Percentiles rank a stretch among this genome's conserved stretches.
Conservation (phyloP, 1,140 invertebrate genomes). For the Drosophila sucinea region DNA sequence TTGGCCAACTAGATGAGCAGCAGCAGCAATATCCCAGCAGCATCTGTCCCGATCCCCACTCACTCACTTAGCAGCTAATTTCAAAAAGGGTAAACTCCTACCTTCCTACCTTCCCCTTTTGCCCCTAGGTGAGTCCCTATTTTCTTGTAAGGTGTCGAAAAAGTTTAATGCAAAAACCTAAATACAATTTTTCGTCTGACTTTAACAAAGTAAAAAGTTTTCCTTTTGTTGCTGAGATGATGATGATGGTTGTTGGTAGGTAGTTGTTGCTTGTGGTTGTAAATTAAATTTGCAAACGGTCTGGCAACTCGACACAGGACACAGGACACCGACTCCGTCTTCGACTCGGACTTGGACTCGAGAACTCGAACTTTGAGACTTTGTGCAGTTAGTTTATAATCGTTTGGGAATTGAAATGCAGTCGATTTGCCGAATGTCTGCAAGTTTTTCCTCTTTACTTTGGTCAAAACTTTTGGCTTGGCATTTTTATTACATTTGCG, state of each 20-base stretch:
- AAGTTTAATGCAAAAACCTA: constrained; percentile 20
- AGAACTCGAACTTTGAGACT: background rate
- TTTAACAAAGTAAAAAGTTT: constrained; percentile 76
- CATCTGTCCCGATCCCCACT: constrained; percentile 65
- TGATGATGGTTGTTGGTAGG: constrained; percentile 26
- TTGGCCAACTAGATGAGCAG: constrained; percentile 51
- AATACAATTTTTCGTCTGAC: constrained; percentile 62
- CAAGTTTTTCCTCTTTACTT: constrained; percentile 39
- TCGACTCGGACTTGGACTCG: background rate
- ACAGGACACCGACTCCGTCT: too few species aligned
- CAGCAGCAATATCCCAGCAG: constrained; percentile 65
- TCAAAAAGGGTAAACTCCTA: constrained; percentile 12
- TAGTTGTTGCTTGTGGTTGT: constrained; percentile 56
- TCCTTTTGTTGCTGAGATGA: constrained; percentile 12
- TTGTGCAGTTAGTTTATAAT: constrained; percentile 65
- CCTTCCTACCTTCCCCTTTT: constrained; percentile 23
- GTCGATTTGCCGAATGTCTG: constrained; percentile 64
- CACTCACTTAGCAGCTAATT: constrained; percentile 62
- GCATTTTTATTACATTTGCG: constrained; percentile 74
- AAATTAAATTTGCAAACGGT: constrained; percentile 78
- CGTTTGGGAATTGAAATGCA: constrained; percentile 81
- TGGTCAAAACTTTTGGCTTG: constrained; percentile 70
- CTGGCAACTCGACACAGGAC: constrained; percentile 52
- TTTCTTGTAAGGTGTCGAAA: constrained; percentile 47
- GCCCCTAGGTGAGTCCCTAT: background rate